phyloP scores from a whole-genome alignment of 2,113 vertebrate species.

The Artemisiospiza belli region DNA sequence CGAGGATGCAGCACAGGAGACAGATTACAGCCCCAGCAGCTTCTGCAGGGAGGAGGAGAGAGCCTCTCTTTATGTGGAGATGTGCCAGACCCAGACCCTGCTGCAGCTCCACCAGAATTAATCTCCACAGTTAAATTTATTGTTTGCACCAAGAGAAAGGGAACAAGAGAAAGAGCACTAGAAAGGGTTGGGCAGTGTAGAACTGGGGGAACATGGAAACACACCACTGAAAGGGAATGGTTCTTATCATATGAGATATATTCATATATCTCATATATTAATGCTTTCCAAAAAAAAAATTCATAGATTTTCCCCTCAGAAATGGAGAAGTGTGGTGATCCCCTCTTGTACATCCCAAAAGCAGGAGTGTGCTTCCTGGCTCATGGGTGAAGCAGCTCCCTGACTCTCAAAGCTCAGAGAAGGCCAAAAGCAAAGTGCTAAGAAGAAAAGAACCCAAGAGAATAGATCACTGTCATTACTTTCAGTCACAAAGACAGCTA shows the following conservation, averaged over 20 bases:
- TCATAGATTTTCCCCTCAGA: not conserved
- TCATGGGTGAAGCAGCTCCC: not conserved
- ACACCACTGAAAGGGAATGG: not conserved
- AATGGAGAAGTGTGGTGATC: not conserved
- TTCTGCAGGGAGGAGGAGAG: not conserved
- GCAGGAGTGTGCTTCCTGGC: not conserved
- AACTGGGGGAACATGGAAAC: not conserved
- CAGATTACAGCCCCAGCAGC: not conserved
- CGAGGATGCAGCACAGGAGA: not conserved
- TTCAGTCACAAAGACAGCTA: not conserved
- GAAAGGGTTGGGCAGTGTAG: not conserved
- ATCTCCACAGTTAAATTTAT: not conserved
- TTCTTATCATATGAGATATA: not conserved
- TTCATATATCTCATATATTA: not conserved
- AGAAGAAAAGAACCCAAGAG: not conserved
- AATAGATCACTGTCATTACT: not conserved
- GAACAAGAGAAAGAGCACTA: not conserved
- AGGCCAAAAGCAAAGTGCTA: not conserved
- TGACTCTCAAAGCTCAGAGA: not conserved
- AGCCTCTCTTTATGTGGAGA: not conserved
- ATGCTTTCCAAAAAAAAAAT: not conserved
- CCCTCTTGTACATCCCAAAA: not conserved
- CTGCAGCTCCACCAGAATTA: not conserved
- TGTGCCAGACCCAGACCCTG: not conserved
- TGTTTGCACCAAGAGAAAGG: not conserved